These are phyloP conservation scores for Drosophila ercepeae DNA, from an alignment of 1,140 invertebrate species.

Conservation along the genomic window DNA sequence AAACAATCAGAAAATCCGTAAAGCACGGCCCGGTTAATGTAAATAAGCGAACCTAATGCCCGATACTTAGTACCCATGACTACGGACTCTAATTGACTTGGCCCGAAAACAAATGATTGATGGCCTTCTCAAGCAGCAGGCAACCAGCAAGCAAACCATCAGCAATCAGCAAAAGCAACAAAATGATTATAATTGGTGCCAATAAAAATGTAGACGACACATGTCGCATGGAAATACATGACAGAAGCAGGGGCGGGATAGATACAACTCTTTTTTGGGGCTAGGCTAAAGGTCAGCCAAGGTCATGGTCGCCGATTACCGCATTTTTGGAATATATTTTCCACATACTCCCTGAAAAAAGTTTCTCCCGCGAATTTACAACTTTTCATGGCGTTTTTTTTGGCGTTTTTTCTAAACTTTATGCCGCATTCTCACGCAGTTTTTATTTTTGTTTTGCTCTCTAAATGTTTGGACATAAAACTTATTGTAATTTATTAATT, in stretches of 20 bases:
- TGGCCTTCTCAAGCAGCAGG: constrained; percentile 40
- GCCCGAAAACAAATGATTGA: constrained; percentile 63
- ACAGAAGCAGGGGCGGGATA: constrained; percentile 3
- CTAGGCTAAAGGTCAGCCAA: constrained; percentile 58
- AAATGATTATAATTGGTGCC: constrained; percentile 63
- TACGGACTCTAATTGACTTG: constrained; percentile 55
- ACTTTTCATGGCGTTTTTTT: constrained; percentile 18
- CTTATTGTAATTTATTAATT: constrained; percentile 70
- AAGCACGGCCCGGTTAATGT: constrained; percentile 40
- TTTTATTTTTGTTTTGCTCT: constrained; percentile 24
- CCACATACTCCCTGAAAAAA: constrained; percentile 1
- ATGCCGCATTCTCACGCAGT: constrained; percentile 56
- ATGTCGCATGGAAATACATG: constrained; percentile 48
- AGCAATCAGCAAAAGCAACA: constrained; percentile 5
- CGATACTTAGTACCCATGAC: constrained; percentile 57
- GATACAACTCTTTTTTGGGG: constrained; percentile 34
- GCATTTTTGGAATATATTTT: constrained; percentile 10
- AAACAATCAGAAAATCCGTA: constrained; percentile 53
- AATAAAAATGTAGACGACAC: constrained; percentile 68
- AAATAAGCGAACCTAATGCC: constrained; percentile 51
- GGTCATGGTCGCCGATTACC: constrained; percentile 55
- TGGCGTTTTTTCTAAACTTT: constrained; percentile 40
- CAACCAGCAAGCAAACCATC: too few species aligned
- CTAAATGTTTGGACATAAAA: constrained; percentile 50
- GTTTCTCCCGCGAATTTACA: constrained; percentile 7